Base-by-base conservation (phyloP, 2,797 vertebrate genomes). In the Amphiprion clarkii region DNA sequence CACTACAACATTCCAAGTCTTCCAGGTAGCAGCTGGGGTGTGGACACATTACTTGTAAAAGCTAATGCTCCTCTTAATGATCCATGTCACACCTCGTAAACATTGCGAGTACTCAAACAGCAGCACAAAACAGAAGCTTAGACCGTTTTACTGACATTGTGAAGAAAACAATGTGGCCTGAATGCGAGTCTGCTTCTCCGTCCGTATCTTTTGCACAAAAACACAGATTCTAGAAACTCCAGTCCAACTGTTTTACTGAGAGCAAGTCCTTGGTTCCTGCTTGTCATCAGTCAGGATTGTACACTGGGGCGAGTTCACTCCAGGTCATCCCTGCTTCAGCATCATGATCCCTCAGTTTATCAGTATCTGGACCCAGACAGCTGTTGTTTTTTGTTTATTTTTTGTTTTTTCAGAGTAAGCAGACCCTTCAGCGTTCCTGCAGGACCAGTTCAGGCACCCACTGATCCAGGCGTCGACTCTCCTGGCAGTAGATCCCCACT, bases 361-460 rank as follows among this genome's bases (percentile, higher is more conserved):
- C 51, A 54, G 66, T 40, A 66, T 79, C 49, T 69, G 69, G 64
- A 63, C 58, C 64, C 71, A 66, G 67, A 77, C 53, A 72, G 72
- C 52, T 77, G 53, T 16, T 23, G 10, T 77, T 53, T 46, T 52
- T 65, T 36, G 19, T 48, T 48, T n/a, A 19, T 48, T 48, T 48
- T n/a, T 48, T n/a, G 16, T 33, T 19, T 33, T 44, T 25, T 53
- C 4, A 6, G 6, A 7, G 40, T 42, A 31, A 51, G 25, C 19
- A n/a, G 63, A 39, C 13, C 46, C 33, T 71, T 98, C 96, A 98
- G 76, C 95, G 96, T 4, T 97, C 96, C 58, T 96, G 95, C 69
- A 99, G 94, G 25, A 95, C 89, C 27, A 99, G 93, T 61, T 83
- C 96, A 0, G 97, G 96, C 6, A 98, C 94, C 97, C 97, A 98